Evolutionary conservation across 2,113 vertebrate genomes (phyloP).

Genomic region (Hippopotamus amphibius): DNA sequence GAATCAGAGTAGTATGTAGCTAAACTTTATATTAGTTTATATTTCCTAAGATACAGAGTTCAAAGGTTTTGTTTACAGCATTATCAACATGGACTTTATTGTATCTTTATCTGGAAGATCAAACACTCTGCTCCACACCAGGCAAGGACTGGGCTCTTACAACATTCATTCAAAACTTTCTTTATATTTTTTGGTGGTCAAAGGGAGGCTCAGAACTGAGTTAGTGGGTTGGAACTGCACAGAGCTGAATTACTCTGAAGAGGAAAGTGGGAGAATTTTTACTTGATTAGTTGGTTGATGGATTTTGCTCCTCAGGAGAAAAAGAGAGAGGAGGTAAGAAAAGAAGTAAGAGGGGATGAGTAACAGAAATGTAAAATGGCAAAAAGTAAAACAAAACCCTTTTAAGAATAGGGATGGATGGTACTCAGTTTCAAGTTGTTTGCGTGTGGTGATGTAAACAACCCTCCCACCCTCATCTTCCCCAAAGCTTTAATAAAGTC

Average conservation of each 20-base stretch:
- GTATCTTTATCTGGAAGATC: neutral
- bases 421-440: neutral
- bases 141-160: neutral
- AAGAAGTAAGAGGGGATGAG: neutral
- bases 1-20: neutral
- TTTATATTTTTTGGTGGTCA: neutral
- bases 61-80: neutral
- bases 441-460: neutral
- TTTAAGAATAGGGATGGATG: neutral
- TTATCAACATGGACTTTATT: neutral
- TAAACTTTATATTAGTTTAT: conserved; percentile 21
- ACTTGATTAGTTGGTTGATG: neutral
- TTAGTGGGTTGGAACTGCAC: neutral
- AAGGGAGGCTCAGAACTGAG: neutral
- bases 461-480: neutral
- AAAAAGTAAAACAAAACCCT: neutral
- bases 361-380: neutral
- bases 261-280: neutral
- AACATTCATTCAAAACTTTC: neutral
- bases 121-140: neutral
- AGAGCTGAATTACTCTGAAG: neutral
- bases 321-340: neutral
- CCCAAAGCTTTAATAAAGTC: neutral
- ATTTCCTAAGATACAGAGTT: neutral
- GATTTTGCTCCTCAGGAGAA: neutral